Conservation (phyloP, 2,888 invertebrate species). For the Serrognathus titanus region DNA sequence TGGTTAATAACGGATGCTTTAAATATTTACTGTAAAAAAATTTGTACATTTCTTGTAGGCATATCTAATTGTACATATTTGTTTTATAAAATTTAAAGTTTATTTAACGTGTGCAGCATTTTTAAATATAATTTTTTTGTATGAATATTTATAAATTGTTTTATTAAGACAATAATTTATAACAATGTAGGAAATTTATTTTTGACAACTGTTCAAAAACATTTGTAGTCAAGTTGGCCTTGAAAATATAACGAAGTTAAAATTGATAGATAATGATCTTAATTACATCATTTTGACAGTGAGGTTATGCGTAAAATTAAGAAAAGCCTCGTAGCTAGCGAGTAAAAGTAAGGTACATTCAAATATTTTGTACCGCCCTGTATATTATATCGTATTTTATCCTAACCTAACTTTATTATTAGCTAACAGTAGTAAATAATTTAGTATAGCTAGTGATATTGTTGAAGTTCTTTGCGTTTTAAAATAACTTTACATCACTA, state of each 20-base stretch:
- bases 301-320: no score
- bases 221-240: background rate
- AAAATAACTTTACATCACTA: no score
- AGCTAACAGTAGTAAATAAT: no score
- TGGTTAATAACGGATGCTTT: background rate
- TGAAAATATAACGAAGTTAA: background rate
- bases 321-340: no score
- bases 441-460: no score
- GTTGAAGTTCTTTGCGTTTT: no score
- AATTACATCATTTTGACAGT: no score
- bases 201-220: background rate
- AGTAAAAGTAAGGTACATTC: no score
- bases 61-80: background rate
- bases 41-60: background rate
- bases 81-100: background rate
- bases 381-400: no score
- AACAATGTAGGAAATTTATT: background rate
- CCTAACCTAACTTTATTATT: no score
- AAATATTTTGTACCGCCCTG: no score
- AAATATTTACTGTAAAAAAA: background rate
- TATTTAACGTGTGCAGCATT: slow-evolving; percentile 1
- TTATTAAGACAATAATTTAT: background rate
- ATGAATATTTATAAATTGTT: background rate
- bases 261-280: background rate
- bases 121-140: slow-evolving; percentile 1